Percentiles rank a stretch among this genome's conserved stretches.
phyloP scores from a whole-genome alignment of 2,797 vertebrate genomes.

The Anableps anableps region DNA sequence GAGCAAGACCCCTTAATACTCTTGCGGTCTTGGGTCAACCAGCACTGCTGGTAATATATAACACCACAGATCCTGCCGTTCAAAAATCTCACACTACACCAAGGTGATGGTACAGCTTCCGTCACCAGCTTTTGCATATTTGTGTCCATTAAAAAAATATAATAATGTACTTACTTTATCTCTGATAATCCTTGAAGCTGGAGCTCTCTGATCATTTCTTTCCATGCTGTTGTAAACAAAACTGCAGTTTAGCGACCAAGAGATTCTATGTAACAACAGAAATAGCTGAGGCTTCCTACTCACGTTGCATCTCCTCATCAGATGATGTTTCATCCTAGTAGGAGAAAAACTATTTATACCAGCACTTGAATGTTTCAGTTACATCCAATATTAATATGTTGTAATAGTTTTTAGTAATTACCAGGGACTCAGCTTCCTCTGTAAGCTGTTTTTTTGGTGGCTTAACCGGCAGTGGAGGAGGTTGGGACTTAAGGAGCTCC shows the following conservation, averaged over 20 bases:
- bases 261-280: background rate
- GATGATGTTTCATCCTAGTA: background rate
- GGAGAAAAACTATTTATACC: background rate
- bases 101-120: background rate
- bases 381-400: background rate
- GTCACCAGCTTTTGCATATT: background rate
- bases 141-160: background rate
- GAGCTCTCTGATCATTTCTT: background rate
- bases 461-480: fast-evolving
- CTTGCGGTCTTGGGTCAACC: background rate
- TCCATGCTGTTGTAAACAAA: slow-evolving; percentile 45
- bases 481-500: fast-evolving
- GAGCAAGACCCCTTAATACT: too few species aligned
- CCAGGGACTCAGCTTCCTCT: background rate
- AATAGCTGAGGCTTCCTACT: background rate
- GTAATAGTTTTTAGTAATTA: slow-evolving; percentile 2
- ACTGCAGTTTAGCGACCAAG: background rate
- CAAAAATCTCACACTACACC: background rate
- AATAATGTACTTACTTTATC: slow-evolving; percentile 10
- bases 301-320: background rate
- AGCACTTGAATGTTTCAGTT: fast-evolving
- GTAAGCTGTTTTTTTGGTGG: too few species aligned
- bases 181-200: fast-evolving
- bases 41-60: background rate
- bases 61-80: background rate